Evolutionary conservation across 1,140 invertebrate genomes (phyloP).

Genomic region (Ostrea edulis): DNA sequence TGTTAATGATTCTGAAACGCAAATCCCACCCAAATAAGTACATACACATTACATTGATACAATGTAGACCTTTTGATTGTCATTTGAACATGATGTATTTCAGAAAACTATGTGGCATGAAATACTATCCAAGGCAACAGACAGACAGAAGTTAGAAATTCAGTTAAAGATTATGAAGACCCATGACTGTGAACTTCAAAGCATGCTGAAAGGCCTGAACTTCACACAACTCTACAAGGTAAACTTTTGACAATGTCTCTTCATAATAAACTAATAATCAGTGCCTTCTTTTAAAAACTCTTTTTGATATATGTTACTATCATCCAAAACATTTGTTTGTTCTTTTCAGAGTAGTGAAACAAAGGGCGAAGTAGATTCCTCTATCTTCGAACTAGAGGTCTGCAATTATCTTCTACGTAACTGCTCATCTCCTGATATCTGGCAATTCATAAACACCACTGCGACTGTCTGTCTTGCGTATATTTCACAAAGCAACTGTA

Average conservation of each 20-base stretch:
- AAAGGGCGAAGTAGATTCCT: neutral
- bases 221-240: neutral
- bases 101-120: neutral
- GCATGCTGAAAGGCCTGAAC: constrained; percentile 1
- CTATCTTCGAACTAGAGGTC: neutral
- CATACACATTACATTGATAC: neutral
- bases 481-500: neutral
- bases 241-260: neutral
- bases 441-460: neutral
- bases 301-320: too few relatives aligned
- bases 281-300: too few relatives aligned
- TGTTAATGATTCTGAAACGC: too few relatives aligned
- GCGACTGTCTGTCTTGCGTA: neutral
- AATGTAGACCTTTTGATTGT: neutral
- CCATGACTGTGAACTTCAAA: neutral
- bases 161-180: neutral
- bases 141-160: neutral
- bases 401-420: neutral
- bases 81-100: neutral
- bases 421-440: neutral
- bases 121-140: neutral
- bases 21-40: too few relatives aligned
- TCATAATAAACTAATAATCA: too few relatives aligned
- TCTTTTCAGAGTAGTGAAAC: neutral
- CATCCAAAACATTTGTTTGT: neutral